Evolutionary conservation across 2,113 vertebrate species (phyloP).

Genomic region (Pristiophorus japonicus): DNA sequence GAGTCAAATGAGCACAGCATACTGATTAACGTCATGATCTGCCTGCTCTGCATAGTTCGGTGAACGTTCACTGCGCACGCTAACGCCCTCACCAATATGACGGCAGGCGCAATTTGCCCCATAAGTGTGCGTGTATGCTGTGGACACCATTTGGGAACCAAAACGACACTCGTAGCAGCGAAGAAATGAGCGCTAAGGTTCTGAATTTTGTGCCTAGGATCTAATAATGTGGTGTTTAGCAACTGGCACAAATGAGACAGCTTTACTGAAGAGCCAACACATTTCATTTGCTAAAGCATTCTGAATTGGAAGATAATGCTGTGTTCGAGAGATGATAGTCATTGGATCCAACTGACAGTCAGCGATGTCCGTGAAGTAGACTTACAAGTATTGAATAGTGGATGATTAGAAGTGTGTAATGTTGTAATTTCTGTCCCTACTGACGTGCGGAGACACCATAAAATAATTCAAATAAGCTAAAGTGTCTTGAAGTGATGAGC

Average conservation of each 20-base stretch:
- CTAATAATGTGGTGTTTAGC: background rate
- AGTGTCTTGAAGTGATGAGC: background rate
- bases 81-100: no score
- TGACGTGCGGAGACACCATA: background rate
- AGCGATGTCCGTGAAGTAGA: background rate
- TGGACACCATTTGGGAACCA: no score
- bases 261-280: background rate
- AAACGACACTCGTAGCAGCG: no score
- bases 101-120: no score
- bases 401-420: background rate
- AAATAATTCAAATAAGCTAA: background rate
- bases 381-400: background rate
- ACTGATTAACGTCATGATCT: no score
- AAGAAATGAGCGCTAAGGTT: no score
- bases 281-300: background rate
- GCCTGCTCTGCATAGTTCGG: no score
- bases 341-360: background rate
- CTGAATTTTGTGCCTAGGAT: background rate
- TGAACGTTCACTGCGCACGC: no score
- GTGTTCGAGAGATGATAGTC: background rate
- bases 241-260: background rate
- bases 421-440: background rate
- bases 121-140: no score
- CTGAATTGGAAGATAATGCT: background rate
- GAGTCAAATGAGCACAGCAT: no score